Evolutionary conservation across 2,113 vertebrate species (phyloP), one percentile per base, ranked within the genome.

Genomic region (Protomyctophum bolini): DNA sequence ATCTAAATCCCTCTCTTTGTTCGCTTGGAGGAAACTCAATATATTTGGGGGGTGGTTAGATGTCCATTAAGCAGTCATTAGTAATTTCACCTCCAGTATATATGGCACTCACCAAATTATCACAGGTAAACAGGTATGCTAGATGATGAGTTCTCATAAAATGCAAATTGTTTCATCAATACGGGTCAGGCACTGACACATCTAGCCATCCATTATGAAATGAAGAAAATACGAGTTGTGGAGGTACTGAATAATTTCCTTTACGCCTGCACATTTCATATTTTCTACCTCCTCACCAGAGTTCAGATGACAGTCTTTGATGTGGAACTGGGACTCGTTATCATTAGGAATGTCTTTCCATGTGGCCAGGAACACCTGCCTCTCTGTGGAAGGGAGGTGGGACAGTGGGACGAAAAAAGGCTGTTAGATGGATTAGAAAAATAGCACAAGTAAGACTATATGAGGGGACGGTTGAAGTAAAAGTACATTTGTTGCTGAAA

Each of bases 321-420:
- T 94, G 89, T 98, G 97, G 91, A 97, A 98, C 90, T 97, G 97
- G 61, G 95, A 87, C 86, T 99, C 98, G 0, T 96, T 98, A 70
- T 99, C 97, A 2, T 95, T 98, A 66, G 97, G 94, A 90, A 99
- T 98, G 91, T 99, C 97, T 85, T 99, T 99, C 98, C 98, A 99
- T 0, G 97, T 99, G 76, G 95, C 95, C 81, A 99, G 92, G 90
- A 98, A 99, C 85, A 96, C 95, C 89, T 99, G 97, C 33, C 97
- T 90, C 75, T 99, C 98, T 99, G 87, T 61, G 63, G 87, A 66
- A 66, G 68, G 83, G 71, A 58, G 89, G 48, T 81, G 66, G 9
- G 33, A 72, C 45, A 58, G n/a, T n/a, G n/a, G 33, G 33, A 33
- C 33, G 4, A 41, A 14, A 6, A 57, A 14, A 75, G 29, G 11